phyloP scores from a whole-genome alignment of 2,797 vertebrate species.

The Dallia pectoralis region DNA sequence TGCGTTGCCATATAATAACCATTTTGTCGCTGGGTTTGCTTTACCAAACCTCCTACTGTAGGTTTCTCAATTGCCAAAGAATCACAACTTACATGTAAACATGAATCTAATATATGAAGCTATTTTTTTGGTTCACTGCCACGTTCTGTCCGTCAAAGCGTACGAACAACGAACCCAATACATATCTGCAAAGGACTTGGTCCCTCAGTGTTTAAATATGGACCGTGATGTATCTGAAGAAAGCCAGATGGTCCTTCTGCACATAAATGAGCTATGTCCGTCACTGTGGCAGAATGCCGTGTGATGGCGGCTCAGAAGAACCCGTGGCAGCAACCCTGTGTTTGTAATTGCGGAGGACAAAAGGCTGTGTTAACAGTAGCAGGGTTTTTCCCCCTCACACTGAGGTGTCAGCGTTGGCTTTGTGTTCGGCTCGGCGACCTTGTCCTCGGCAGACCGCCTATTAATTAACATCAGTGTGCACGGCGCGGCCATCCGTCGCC shows the following conservation, averaged over 20 bases:
- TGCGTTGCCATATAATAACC: neutral
- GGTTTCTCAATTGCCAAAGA: neutral
- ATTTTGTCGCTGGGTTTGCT: neutral
- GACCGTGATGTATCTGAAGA: neutral
- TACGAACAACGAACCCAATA: neutral
- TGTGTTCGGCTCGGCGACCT: slow-evolving; percentile 66
- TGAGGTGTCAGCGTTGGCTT: slow-evolving; percentile 54
- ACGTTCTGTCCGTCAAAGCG: neutral
- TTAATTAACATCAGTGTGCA: slow-evolving; percentile 64
- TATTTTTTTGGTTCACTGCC: neutral
- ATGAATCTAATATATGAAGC: too few species aligned
- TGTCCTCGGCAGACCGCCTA: slow-evolving; percentile 64
- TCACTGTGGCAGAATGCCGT: slow-evolving; percentile 5
- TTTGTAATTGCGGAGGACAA: slow-evolving; percentile 36
- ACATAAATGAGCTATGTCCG: neutral
- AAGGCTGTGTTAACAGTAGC: slow-evolving; percentile 41
- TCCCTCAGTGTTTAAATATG: neutral
- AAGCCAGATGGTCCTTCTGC: neutral
- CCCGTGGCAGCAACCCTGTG: slow-evolving; percentile 18
- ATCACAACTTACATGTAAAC: neutral
- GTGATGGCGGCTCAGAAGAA: neutral
- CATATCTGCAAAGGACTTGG: neutral
- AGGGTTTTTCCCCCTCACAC: slow-evolving; percentile 43
- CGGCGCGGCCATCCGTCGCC: slow-evolving; percentile 32
- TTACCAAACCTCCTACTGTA: neutral